phyloP scores from a whole-genome alignment of 1,140 invertebrate genomes.

The Homalodisca vitripennis region DNA sequence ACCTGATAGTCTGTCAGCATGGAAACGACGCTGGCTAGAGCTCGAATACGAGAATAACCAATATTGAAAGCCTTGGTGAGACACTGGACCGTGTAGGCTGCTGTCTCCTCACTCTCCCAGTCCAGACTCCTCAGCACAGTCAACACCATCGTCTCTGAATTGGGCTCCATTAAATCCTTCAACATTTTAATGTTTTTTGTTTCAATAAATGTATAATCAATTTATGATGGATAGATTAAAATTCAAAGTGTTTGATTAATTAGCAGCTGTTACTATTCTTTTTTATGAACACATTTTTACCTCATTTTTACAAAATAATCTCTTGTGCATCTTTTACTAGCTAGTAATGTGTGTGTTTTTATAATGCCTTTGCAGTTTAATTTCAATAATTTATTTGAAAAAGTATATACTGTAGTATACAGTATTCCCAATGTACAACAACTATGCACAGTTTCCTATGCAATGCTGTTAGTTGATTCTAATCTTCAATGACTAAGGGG shows the following conservation, averaged over 20 bases:
- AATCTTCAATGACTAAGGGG: no score
- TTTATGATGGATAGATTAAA: no score
- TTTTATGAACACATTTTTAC: not conserved
- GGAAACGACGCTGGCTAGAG: slow-evolving; percentile 62
- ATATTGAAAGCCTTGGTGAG: slow-evolving; percentile 85
- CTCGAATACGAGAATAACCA: slow-evolving; percentile 80
- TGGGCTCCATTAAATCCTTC: slow-evolving; percentile 45
- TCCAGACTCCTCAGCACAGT: slow-evolving; percentile 87
- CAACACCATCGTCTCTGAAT: slow-evolving; percentile 85
- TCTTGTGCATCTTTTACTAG: not conserved
- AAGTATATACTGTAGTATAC: no score
- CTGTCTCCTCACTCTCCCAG: slow-evolving; percentile 83
- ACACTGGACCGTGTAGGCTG: slow-evolving; percentile 80
- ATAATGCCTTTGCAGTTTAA: no score
- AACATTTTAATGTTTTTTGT: not conserved
- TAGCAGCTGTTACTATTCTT: not conserved
- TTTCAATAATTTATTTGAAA: no score
- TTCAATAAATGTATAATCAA: not conserved
- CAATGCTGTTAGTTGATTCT: no score
- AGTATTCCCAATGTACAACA: no score
- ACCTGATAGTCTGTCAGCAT: slow-evolving; percentile 62
- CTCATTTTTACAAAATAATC: not conserved
- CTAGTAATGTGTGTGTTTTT: not conserved
- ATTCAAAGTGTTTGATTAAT: no score
- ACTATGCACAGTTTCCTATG: no score